A percentile compares a stretch with the other conserved stretches of the same genome.
Evolutionary conservation across 2,113 vertebrate genomes (phyloP).

Genomic region (Amia ocellicauda): DNA sequence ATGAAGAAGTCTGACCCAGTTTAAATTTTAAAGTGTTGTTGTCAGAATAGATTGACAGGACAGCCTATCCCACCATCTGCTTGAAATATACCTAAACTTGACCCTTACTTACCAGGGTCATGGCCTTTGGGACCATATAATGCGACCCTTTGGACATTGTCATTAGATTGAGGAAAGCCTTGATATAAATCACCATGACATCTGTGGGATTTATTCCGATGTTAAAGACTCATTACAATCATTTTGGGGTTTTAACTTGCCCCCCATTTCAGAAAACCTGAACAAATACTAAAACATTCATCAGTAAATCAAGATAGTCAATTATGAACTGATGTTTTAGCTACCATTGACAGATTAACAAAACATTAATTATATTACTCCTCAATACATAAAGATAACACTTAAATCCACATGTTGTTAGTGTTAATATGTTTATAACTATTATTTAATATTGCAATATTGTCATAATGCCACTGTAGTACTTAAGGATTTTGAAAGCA

Average conservation of each 20-base stretch:
- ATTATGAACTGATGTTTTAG: too few relatives aligned
- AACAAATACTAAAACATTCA: not conserved
- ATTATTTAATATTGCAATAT: too few relatives aligned
- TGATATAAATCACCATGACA: slow-evolving; percentile 34
- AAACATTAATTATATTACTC: not conserved
- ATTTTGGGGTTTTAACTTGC: slow-evolving; percentile 19
- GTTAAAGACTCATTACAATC: slow-evolving; percentile 33
- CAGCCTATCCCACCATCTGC: slow-evolving; percentile 59
- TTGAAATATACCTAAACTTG: slow-evolving; percentile 57
- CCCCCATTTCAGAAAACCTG: not conserved
- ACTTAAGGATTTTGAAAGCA: too few relatives aligned
- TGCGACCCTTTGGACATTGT: slow-evolving; percentile 5
- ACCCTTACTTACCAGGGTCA: slow-evolving; percentile 42
- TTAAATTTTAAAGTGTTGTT: slow-evolving; percentile 42
- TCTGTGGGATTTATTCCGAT: slow-evolving; percentile 33
- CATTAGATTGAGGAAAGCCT: slow-evolving; percentile 16
- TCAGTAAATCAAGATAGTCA: slow-evolving; percentile 17
- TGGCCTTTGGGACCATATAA: slow-evolving; percentile 33
- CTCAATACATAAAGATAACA: not conserved
- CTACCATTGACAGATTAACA: too few relatives aligned
- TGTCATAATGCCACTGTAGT: too few relatives aligned
- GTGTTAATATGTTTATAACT: too few relatives aligned
- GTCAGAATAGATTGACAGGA: slow-evolving; percentile 47
- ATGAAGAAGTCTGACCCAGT: not conserved
- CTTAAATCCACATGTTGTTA: too few relatives aligned